Percentiles rank a stretch among this genome's conserved stretches.
Conservation (phyloP, 2,797 vertebrate genomes). For the Sus cebifrons region DNA sequence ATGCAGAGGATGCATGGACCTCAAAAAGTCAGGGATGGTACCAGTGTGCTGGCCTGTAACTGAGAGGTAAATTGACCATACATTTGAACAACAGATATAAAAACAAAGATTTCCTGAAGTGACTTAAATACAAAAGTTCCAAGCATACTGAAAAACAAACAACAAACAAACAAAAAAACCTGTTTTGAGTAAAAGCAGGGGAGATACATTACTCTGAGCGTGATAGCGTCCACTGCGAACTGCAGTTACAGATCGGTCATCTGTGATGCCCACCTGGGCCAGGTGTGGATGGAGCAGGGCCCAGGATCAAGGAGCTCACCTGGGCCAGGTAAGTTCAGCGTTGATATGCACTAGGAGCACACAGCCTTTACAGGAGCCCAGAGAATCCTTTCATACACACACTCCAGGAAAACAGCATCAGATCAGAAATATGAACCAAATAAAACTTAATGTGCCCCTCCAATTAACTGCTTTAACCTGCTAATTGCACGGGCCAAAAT, state of each 20-base stretch:
- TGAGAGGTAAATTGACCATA: fast-evolving
- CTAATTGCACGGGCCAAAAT: neutral
- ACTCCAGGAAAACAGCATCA: too few relatives aligned
- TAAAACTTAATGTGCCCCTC: neutral
- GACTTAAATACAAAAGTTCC: neutral
- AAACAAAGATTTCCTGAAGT: fast-evolving
- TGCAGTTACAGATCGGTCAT: fast-evolving
- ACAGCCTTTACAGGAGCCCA: fast-evolving
- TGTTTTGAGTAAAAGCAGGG: neutral
- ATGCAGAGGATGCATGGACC: neutral
- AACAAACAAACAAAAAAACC: neutral
- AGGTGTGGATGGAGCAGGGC: too few relatives aligned
- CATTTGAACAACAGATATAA: neutral
- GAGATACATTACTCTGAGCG: fast-evolving
- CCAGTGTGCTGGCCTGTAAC: fast-evolving
- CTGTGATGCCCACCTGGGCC: fast-evolving
- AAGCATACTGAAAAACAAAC: neutral
- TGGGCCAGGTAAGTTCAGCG: fast-evolving
- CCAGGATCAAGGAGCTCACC: neutral
- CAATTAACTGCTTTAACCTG: fast-evolving
- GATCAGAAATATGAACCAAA: fast-evolving
- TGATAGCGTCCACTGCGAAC: fast-evolving
- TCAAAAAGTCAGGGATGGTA: neutral
- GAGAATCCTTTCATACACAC: fast-evolving
- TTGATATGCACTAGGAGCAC: fast-evolving